Conservation (phyloP, 2,888 invertebrate genomes). For the Xestia sexstrigata region DNA sequence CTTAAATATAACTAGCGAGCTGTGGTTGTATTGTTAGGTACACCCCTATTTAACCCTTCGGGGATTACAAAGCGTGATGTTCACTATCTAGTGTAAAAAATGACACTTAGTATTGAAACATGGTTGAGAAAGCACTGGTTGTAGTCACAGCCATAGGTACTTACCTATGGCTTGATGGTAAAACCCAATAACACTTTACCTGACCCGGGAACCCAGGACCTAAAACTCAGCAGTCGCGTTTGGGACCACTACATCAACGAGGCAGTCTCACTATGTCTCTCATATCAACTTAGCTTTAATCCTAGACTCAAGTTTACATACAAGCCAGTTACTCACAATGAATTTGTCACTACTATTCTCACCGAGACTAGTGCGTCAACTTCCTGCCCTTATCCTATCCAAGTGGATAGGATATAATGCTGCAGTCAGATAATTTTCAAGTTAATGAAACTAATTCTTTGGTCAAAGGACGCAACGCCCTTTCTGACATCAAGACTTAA, state of each 20-base stretch:
- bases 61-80: neutral
- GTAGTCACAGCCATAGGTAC: neutral
- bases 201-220: neutral
- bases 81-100: neutral
- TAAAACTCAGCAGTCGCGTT: too few relatives aligned
- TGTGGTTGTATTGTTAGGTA: neutral
- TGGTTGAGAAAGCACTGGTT: neutral
- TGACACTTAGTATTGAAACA: too few relatives aligned
- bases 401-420: neutral
- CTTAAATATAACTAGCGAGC: neutral
- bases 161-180: too few relatives aligned
- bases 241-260: too few relatives aligned
- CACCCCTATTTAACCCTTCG: neutral
- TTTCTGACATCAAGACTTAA: neutral
- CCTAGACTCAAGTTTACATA: neutral
- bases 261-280: neutral
- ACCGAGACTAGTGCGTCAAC: too few relatives aligned
- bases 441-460: too few relatives aligned
- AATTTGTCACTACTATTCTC: neutral
- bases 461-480: too few relatives aligned
- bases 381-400: too few relatives aligned
- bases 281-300: neutral
- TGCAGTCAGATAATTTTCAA: too few relatives aligned
- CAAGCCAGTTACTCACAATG: neutral
- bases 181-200: neutral